phyloP scores from a whole-genome alignment of 2,113 vertebrate genomes.

The Rhinopomastus cyanomelas region DNA sequence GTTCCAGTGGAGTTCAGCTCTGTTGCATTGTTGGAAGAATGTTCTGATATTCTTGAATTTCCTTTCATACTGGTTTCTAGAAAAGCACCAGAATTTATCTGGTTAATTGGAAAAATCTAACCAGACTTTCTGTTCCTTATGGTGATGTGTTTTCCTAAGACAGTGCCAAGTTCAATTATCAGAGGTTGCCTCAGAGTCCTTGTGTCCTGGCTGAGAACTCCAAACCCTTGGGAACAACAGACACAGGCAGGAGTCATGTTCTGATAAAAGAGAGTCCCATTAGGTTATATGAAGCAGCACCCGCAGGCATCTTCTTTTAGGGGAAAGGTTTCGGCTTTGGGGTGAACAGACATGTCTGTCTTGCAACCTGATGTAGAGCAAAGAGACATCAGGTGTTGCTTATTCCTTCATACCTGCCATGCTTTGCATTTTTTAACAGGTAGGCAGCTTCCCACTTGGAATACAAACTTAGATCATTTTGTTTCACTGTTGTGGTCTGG shows the following conservation, averaged over 20 bases:
- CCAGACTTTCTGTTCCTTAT: neutral
- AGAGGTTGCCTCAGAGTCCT: neutral
- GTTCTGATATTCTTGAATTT: neutral
- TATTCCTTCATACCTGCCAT: neutral
- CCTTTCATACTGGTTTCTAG: neutral
- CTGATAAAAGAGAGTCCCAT: neutral
- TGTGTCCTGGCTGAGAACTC: neutral
- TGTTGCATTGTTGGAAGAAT: neutral
- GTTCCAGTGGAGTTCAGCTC: neutral
- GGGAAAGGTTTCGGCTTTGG: neutral
- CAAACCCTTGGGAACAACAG: neutral
- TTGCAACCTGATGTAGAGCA: neutral
- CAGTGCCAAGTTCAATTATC: neutral
- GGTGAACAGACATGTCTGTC: neutral
- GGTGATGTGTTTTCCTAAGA: neutral
- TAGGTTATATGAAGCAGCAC: neutral
- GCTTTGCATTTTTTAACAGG: conserved; percentile 5
- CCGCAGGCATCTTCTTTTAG: neutral
- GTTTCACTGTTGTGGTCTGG: conserved; percentile 5
- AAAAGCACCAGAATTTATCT: neutral
- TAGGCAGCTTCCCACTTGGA: conserved; percentile 52
- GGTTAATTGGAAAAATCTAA: neutral
- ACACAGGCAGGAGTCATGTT: neutral
- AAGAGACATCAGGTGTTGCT: neutral
- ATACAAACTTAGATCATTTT: conserved; percentile 15